A percentile compares a stretch with the other conserved stretches of the same genome.
phyloP scores from a whole-genome alignment of 2,113 vertebrate genomes.

The Salvelinus alpinus region DNA sequence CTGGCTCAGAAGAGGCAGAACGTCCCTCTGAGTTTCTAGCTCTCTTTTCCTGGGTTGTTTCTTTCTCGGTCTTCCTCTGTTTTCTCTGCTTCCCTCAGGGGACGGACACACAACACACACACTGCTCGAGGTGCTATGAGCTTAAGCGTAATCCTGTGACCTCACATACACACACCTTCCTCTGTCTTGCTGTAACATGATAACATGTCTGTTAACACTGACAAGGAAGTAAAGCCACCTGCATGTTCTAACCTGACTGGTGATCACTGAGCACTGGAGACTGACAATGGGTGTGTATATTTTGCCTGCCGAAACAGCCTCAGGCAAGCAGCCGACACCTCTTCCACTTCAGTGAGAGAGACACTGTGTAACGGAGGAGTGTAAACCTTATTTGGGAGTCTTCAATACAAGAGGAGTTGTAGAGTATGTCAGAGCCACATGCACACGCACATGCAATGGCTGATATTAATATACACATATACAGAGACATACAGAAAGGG shows the following conservation, averaged over 20 bases:
- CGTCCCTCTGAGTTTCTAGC: neutral
- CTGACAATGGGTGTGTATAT: neutral
- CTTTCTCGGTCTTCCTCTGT: neutral
- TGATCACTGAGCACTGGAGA: too few species aligned
- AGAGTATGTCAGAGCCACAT: neutral
- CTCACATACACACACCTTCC: neutral
- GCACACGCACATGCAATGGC: neutral
- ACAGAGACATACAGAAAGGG: neutral
- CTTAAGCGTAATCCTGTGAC: neutral
- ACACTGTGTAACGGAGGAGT: neutral
- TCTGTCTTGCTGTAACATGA: neutral
- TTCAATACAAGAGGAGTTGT: neutral
- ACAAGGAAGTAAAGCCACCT: too few species aligned
- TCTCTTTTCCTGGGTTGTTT: neutral
- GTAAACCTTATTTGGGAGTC: neutral
- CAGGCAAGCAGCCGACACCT: neutral
- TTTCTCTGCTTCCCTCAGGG: neutral
- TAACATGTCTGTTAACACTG: too few species aligned
- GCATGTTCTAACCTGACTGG: neutral
- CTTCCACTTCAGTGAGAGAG: neutral
- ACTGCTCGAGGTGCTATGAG: neutral
- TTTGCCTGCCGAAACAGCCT: neutral
- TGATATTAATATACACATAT: neutral
- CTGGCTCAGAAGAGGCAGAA: too few species aligned
- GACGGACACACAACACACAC: neutral